Evolutionary conservation across 2,113 vertebrate genomes (phyloP).

Genomic region (Oceanodroma tethys): DNA sequence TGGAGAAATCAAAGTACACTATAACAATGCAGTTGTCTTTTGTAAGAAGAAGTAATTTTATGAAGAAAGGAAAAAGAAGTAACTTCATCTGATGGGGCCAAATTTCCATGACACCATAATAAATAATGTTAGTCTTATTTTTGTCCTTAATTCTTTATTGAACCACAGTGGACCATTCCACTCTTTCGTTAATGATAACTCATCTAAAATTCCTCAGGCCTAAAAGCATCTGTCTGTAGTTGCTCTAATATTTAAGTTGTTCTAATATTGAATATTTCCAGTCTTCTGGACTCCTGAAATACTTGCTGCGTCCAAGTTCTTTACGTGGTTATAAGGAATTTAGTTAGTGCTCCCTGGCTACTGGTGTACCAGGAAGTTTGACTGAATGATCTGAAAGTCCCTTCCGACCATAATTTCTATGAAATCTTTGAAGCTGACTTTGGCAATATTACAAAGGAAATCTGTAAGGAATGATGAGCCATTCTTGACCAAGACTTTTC

Average conservation of each 20-base stretch:
- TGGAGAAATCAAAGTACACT: neutral
- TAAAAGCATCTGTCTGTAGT: neutral
- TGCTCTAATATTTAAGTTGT: neutral
- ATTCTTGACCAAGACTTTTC: neutral
- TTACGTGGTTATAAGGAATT: slow-evolving; percentile 14
- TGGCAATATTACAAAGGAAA: slow-evolving; percentile 38
- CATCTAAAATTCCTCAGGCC: neutral
- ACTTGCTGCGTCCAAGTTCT: neutral
- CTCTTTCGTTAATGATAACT: neutral
- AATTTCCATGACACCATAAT: neutral
- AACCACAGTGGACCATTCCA: neutral
- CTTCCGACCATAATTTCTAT: neutral
- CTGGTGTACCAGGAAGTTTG: neutral
- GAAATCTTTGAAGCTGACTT: slow-evolving; percentile 36
- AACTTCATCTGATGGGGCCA: neutral
- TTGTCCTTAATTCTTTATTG: neutral
- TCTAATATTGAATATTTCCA: neutral
- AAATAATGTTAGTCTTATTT: neutral
- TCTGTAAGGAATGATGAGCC: neutral
- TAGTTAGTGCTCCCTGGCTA: neutral
- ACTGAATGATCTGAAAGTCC: neutral
- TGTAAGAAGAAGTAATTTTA: neutral
- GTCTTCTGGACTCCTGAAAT: neutral
- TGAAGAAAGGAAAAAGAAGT: neutral
- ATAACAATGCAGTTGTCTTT: neutral